These are phyloP conservation scores for Parnassius smintheus DNA, from an alignment of 2,888 invertebrate species.

Conservation along the genomic window DNA sequence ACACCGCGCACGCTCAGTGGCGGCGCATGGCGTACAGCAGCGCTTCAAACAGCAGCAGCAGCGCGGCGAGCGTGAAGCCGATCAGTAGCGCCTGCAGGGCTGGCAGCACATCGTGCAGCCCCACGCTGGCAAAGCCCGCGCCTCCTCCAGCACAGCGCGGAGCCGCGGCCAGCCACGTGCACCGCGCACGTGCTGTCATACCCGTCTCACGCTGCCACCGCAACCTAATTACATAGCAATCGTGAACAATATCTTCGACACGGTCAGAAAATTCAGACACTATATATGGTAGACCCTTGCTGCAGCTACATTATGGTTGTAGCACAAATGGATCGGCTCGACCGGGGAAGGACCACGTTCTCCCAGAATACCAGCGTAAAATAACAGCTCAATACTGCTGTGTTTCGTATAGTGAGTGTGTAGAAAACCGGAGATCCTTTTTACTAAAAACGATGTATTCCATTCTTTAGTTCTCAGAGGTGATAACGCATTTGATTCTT, in stretches of 20 bases:
- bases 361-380: too few relatives aligned
- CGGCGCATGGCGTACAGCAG: constrained; percentile 1
- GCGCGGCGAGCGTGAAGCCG: constrained; percentile 38
- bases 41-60: constrained; percentile 31
- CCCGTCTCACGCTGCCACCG: constrained; percentile 83
- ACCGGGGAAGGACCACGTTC: too few relatives aligned
- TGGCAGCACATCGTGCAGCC: constrained; percentile 77
- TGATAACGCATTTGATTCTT: too few relatives aligned
- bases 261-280: too few relatives aligned
- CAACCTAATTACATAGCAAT: constrained; percentile 54
- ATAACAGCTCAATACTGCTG: too few relatives aligned
- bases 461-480: too few relatives aligned
- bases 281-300: too few relatives aligned
- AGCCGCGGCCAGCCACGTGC: constrained; percentile 78
- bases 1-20: neutral
- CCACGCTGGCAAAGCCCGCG: constrained; percentile 78
- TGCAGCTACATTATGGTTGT: too few relatives aligned
- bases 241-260: neutral
- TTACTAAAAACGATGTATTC: too few relatives aligned
- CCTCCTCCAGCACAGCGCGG: constrained; percentile 75
- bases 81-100: constrained; percentile 63
- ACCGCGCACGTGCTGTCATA: constrained; percentile 70
- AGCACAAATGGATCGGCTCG: too few relatives aligned
- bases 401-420: too few relatives aligned
- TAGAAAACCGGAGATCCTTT: too few relatives aligned